A percentile compares a stretch with the other conserved stretches of the same genome.
These are phyloP conservation scores for chimpanzee (Pan troglodytes) DNA, from an alignment of 2,113 vertebrate species.

Conservation along the genomic window NHGRI_mPanTro3-v2.1_pri NC_072401.2:135578501-135579000, in stretches of 20 bases:
- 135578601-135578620: not conserved
- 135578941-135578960: not conserved
- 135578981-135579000: not conserved
- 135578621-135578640: not conserved
- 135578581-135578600: not conserved
- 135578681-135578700: not conserved
- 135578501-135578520: not conserved
- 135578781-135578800: not conserved
- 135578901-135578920: not conserved
- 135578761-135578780: not conserved
- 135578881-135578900: not conserved
- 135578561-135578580: not conserved
- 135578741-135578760: not conserved
- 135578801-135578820: not conserved
- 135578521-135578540: not conserved
- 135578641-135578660: not conserved
- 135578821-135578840: constrained; percentile 37
- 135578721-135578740: not conserved
- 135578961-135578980: not conserved
- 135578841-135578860: not conserved
- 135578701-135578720: not conserved
- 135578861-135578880: not conserved
- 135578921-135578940: not conserved
- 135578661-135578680: not conserved
- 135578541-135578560: not conserved